Evolutionary conservation across 2,888 invertebrate genomes (phyloP).

Genomic region (Synanthedon formicaeformis): DNA sequence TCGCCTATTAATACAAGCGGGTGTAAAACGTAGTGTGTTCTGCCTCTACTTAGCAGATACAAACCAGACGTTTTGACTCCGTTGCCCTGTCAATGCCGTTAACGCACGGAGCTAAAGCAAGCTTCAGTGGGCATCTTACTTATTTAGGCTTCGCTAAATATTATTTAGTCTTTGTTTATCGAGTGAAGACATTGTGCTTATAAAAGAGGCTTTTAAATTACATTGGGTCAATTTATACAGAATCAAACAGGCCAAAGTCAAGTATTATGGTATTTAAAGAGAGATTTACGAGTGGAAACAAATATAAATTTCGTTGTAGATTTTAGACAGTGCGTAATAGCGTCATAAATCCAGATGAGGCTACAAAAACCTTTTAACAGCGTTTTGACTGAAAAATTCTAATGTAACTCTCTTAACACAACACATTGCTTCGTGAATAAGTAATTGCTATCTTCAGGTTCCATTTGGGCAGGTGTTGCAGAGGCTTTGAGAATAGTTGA

Average conservation of each 20-base stretch:
- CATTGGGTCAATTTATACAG: too few species aligned
- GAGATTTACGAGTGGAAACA: not conserved
- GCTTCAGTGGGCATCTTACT: too few species aligned
- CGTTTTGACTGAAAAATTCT: not conserved
- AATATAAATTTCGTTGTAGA: not conserved
- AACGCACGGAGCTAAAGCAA: too few species aligned
- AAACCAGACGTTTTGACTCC: too few species aligned
- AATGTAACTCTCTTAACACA: conserved; percentile 2
- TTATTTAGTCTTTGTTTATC: too few species aligned
- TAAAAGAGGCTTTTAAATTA: too few species aligned
- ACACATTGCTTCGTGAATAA: conserved; percentile 20
- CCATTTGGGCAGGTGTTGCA: conserved; percentile 16
- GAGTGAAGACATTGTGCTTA: too few species aligned
- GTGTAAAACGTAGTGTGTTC: too few species aligned
- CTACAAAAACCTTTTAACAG: not conserved
- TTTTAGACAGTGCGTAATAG: not conserved
- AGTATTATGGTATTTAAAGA: not conserved
- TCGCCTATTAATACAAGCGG: too few species aligned
- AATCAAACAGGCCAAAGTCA: not conserved
- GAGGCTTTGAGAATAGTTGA: not conserved
- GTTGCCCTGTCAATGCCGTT: too few species aligned
- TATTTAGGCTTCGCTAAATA: too few species aligned
- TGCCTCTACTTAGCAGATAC: too few species aligned
- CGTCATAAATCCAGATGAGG: not conserved
- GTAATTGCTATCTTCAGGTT: conserved; percentile 22